Conservation (phyloP, 2,113 vertebrate genomes). For the Hoplias malabaricus region DNA sequence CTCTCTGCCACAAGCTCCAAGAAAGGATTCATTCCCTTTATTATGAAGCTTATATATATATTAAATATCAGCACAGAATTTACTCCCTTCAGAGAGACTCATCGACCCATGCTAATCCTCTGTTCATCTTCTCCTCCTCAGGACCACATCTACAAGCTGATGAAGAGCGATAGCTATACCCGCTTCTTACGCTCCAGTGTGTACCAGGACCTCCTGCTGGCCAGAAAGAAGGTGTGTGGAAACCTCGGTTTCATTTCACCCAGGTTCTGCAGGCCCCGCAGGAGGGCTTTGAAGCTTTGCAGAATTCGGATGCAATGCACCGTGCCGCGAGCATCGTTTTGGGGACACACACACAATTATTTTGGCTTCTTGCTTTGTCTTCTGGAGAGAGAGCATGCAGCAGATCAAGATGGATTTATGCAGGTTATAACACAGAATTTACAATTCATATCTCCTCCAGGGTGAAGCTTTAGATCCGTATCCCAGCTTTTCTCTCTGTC, state of each 20-base stretch:
- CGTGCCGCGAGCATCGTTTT: not conserved
- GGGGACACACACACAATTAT: not conserved
- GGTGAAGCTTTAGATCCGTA: not conserved
- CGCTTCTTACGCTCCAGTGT: conserved; percentile 96
- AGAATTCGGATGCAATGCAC: not conserved
- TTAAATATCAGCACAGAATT: no score
- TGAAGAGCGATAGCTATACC: conserved; percentile 97
- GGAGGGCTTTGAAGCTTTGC: not conserved
- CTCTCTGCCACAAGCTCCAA: not conserved
- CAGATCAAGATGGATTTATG: not conserved
- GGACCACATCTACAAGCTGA: conserved; percentile 99
- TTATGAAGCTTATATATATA: not conserved
- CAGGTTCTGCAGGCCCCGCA: not conserved
- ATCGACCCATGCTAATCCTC: not conserved
- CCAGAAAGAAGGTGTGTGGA: conserved; percentile 89
- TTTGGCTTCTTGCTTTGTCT: not conserved
- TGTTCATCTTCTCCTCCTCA: conserved; percentile 58
- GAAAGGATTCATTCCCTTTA: not conserved
- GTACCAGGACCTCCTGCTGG: conserved; percentile 95
- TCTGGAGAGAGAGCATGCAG: not conserved
- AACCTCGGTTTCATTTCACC: not conserved
- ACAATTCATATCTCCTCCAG: not conserved
- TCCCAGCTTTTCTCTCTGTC: not conserved
- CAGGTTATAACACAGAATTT: not conserved
- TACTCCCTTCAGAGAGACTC: not conserved